Evolutionary conservation across 1,140 invertebrate species (phyloP), one percentile per base, ranked within the genome.

Genomic region (Drosophila serrata): DNA sequence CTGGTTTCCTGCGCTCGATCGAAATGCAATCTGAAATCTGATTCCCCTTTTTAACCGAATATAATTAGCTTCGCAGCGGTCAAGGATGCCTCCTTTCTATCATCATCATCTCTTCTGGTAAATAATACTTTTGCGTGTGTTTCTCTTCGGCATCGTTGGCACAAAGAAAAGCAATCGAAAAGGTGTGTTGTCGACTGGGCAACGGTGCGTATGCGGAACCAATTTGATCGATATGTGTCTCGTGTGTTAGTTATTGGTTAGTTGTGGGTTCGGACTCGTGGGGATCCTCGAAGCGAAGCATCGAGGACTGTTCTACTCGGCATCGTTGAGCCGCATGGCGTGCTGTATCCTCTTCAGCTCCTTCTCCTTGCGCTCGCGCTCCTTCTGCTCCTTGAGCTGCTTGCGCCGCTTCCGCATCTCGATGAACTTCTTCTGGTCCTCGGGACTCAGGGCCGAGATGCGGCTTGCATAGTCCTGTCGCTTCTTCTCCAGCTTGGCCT

Each of bases 381-480:
- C 15, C 49, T 67, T 67, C 49, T 76, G 68, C 51, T 90, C 79
- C 17, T 76, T 70, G 42, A 90, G 48, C 68, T 68, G 64, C 59
- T 92, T 92, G 62, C 91, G 90, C 45, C 78, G 57, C 69, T 90
- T 91, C 42, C 91, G 91, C 78, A 86, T 84, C 42, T 92, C 86
- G 42, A 82, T 74, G 72, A 92, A 92, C 65, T 76, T 73, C 45
- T 57, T 43, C 46, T 82, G 91, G 35, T 81, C 84, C 70, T 91
- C 91, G 46, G 84, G 84, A 70, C 60, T 79, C 17, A 92, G 64
- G 0, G 57, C 48, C 3, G 81, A 56, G 15, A 92, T 68, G 17
- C 91, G 86, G 11, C 53, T 57, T 11, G 69, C 61, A 48, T 91
- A 92, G 4, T 80, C 62, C 29, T 67, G 75, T 29, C 64, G 63